These are phyloP conservation scores for Lota lota DNA, from an alignment of 2,113 vertebrate genomes.

Conservation along the genomic window DNA sequence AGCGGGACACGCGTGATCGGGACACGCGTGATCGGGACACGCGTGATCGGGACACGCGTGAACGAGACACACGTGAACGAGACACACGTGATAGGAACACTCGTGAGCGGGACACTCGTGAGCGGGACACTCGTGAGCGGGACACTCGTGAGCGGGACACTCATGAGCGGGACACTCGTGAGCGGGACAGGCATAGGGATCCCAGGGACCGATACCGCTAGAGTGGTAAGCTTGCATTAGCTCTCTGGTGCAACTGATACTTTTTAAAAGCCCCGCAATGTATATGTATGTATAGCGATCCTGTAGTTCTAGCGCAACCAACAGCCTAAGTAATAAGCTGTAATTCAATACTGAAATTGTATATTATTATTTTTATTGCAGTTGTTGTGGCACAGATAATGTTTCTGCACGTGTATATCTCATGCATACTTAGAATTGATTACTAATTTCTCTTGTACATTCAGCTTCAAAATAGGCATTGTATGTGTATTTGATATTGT, in stretches of 20 bases:
- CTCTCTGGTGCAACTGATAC: neutral
- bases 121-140: conserved; percentile 52
- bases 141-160: conserved; percentile 23
- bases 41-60: conserved; percentile 54
- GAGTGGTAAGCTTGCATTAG: conserved; percentile 47
- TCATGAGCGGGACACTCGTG: conserved; percentile 26
- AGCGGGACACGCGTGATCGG: too few relatives aligned
- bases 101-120: conserved; percentile 59
- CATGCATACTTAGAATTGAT: neutral
- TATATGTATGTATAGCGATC: neutral
- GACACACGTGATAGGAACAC: conserved; percentile 61
- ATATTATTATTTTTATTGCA: neutral
- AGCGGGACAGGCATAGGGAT: conserved; percentile 60
- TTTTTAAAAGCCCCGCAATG: too few relatives aligned
- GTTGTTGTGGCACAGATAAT: neutral
- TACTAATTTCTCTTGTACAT: too few relatives aligned
- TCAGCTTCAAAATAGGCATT: too few relatives aligned
- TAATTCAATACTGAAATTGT: neutral
- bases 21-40: conserved; percentile 52
- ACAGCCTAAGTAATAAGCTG: neutral
- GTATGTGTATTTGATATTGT: too few relatives aligned
- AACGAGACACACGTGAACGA: conserved; percentile 40
- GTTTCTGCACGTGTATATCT: neutral
- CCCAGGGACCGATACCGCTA: conserved; percentile 65
- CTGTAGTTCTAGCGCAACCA: neutral